Evolutionary conservation across 2,888 invertebrate genomes (phyloP).

Genomic region (Tenthredo livida): DNA sequence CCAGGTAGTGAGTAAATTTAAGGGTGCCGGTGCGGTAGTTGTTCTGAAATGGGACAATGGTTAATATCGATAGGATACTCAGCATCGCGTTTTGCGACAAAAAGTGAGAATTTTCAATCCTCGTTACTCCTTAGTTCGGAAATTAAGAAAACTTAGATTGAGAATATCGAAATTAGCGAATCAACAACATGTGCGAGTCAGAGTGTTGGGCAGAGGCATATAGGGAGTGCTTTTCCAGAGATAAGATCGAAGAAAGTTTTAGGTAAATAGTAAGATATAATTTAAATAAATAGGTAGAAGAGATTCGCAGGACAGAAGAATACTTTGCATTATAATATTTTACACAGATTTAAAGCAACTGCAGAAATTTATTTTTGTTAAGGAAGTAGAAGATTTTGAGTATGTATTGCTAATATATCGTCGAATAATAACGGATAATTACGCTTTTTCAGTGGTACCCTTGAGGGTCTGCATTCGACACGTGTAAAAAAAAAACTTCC

Average conservation of each 20-base stretch:
- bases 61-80: neutral
- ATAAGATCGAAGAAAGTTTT: neutral
- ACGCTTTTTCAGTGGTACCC: constrained; percentile 4
- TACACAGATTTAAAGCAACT: neutral
- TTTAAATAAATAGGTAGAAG: neutral
- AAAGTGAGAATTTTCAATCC: neutral
- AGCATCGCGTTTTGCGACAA: neutral
- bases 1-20: constrained; percentile 98
- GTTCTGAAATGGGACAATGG: constrained; percentile 81
- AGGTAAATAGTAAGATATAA: neutral
- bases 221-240: constrained; percentile 16
- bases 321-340: neutral
- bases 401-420: neutral
- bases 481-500: constrained; percentile 35
- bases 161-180: constrained; percentile 17
- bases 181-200: neutral
- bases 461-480: neutral
- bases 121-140: neutral
- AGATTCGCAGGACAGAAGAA: neutral
- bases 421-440: constrained; percentile 33
- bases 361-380: neutral
- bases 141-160: constrained; percentile 17
- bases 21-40: constrained; percentile 97
- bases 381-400: neutral
- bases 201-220: neutral